Base-by-base conservation (phyloP, 2,113 vertebrate species). In the Passer montanus region DNA sequence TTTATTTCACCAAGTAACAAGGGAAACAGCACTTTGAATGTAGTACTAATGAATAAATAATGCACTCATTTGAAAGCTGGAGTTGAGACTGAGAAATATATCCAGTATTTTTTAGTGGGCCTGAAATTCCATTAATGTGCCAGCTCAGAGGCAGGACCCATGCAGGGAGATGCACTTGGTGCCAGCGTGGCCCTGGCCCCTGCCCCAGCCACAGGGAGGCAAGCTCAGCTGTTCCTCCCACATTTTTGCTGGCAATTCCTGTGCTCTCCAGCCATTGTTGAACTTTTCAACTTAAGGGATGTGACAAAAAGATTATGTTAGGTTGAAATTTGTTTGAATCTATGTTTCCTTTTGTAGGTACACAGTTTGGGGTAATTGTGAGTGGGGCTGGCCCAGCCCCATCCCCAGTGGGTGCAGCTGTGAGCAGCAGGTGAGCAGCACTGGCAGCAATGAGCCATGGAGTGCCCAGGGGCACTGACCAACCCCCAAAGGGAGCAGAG, bases 31-130 rank as follows among this genome's bases (percentile, higher is more conserved):
- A 47, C 80, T 95, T 89, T 67, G 82, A 89, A 83, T 77, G 67
- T 89, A 67, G 90, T 87, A 69, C 89, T 95, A 83, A 96, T 93
- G 95, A 98, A 97, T 96, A 97, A 97, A 94, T 96, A 96, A 96
- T 92, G 87, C 33, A 31, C 35, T 76, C 50, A 4, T 95, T 97
- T 96, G 89, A 87, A 97, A 97, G 76, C 84, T 91, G 58, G 58
- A 82, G 62, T 46, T 77, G 63, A 91, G 64, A 95, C 31, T 83
- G 79, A 72, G 39, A 95, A 90, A 92, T 93, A 87, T 41, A 89
- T 91, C 44, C 37, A 31, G 62, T 58, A 49, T 72, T 74, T 90
- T 94, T 76, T 52, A 87, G 92, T 82, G 74, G 72, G 47, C 43
- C 78, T 83, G 33, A 81, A 82, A 67, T 83, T 90, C 62, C 82